Percentiles rank a stretch among this genome's conserved stretches.
phyloP scores from a whole-genome alignment of 2,888 invertebrate species.

The Slavum lentiscoides region DNA sequence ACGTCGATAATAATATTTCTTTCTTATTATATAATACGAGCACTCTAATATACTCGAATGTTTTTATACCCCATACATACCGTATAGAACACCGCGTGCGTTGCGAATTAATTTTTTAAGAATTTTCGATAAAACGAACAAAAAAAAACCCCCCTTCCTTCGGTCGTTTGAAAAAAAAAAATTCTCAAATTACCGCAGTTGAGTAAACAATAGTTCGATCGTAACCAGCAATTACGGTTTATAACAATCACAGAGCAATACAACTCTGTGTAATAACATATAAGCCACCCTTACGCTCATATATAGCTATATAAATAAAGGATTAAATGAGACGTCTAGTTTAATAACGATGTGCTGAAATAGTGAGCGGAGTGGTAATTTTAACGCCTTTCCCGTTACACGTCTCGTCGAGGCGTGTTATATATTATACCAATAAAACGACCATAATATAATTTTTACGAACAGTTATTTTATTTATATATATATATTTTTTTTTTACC shows the following conservation, averaged over 20 bases:
- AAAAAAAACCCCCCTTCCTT: too few relatives aligned
- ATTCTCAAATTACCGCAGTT: too few relatives aligned
- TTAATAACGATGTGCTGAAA: slow-evolving; percentile 17
- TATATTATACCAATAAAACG: slow-evolving; percentile 25
- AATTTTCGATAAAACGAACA: too few relatives aligned
- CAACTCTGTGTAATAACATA: too few relatives aligned
- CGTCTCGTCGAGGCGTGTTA: background rate
- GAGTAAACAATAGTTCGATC: background rate
- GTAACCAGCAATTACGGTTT: background rate
- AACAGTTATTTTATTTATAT: slow-evolving; percentile 8
- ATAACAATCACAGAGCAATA: background rate
- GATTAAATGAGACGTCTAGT: slow-evolving; percentile 23
- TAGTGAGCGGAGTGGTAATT: slow-evolving; percentile 18
- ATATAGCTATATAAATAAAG: background rate
- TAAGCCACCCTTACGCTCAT: slow-evolving; percentile 5
- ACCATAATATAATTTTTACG: slow-evolving; percentile 22
- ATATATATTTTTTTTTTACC: too few relatives aligned
- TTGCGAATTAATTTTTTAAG: too few relatives aligned
- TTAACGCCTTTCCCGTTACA: slow-evolving; percentile 27
- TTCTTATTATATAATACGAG: too few relatives aligned
- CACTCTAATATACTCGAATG: too few relatives aligned
- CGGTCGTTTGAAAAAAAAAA: too few relatives aligned
- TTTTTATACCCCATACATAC: too few relatives aligned
- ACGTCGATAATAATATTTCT: too few relatives aligned
- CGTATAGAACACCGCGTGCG: too few relatives aligned